phyloP scores from a whole-genome alignment of 2,888 invertebrate species.

The Polymixis flavicincta region DNA sequence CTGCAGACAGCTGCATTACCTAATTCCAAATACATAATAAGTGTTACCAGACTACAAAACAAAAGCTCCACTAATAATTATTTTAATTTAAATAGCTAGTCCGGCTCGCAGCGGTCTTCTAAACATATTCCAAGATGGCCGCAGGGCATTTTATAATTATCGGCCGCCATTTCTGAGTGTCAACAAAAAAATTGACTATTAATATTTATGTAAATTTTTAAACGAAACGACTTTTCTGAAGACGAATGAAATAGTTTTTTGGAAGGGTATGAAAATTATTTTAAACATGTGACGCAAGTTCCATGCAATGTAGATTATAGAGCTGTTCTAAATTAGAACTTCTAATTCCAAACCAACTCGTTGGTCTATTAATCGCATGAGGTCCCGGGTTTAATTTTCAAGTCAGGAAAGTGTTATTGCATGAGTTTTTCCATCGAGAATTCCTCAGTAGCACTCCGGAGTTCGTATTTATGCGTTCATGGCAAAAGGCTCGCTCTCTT shows the following conservation, averaged over 20 bases:
- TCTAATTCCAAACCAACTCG: background rate
- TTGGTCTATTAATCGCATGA: background rate
- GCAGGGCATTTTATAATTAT: conserved; percentile 57
- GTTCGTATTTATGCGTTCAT: background rate
- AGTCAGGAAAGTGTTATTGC: background rate
- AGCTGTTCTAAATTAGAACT: too few species aligned
- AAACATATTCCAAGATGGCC: conserved; percentile 50
- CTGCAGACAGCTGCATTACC: background rate
- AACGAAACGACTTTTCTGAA: conserved; percentile 36
- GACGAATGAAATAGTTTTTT: background rate
- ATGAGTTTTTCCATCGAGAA: background rate
- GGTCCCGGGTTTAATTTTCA: background rate
- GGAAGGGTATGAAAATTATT: background rate
- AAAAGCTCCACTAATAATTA: conserved; percentile 55
- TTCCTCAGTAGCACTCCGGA: background rate
- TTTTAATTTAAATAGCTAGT: conserved; percentile 59
- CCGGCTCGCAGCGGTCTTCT: conserved; percentile 40
- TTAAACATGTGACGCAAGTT: background rate
- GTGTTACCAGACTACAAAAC: conserved; percentile 33
- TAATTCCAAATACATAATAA: conserved; percentile 6
- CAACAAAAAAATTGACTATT: conserved; percentile 62
- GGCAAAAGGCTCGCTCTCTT: background rate
- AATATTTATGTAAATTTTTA: conserved; percentile 60
- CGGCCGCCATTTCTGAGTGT: conserved; percentile 54
- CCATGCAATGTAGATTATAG: background rate